Evolutionary conservation across 2,113 vertebrate genomes (phyloP), one percentile per base, ranked within the genome.

Genomic region (Chunga burmeisteri): DNA sequence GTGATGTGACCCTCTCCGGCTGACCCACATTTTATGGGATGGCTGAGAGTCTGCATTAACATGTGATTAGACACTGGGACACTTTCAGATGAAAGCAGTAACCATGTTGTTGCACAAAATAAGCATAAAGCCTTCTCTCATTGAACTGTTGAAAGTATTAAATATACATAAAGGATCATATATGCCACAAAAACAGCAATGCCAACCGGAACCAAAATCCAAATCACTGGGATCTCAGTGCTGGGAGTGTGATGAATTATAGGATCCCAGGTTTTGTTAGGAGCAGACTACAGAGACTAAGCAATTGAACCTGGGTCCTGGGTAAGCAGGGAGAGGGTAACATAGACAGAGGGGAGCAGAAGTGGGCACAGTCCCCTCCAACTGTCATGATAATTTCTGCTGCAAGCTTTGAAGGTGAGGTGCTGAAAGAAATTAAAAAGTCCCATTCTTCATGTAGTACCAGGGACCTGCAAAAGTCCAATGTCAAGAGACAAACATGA

Each of bases 1-100:
- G 80, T 3, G 38, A 73, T 58, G 78, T 40, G 71, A 82, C 67
- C 66, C 66, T 81, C 47, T 73, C 55, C 59, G 59, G 67, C 74
- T 95, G 70, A 96, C 90, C 94, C 75, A 68, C 71, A 94, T 97
- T 87, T 90, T 83, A 68, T 27, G 42, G 71, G 30, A 75, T 80
- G 58, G 72, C 27, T 59, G 73, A 62, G 49, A 88, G 59, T 73
- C 38, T 94, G 79, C 74, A 70, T 58, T 75, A 72, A 80, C 79
- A 68, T 2, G 2, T 42, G 58, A 84, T 62, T 67, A 49, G 66
- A 65, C 46, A 73, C 13, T 30, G 79, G 38, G 63, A 68, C 36
- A 73, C 47, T 52, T 85, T 47, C 2, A 6, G 32, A 91, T 9
- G 3, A 83, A 86, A 93, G 86, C 46, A 78, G 46, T 70, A 89